A percentile compares a stretch with the other conserved stretches of the same genome.
These are phyloP conservation scores for Alviniconcha strummeri DNA, from an alignment of 2,888 invertebrate species.

Conservation along the genomic window DNA sequence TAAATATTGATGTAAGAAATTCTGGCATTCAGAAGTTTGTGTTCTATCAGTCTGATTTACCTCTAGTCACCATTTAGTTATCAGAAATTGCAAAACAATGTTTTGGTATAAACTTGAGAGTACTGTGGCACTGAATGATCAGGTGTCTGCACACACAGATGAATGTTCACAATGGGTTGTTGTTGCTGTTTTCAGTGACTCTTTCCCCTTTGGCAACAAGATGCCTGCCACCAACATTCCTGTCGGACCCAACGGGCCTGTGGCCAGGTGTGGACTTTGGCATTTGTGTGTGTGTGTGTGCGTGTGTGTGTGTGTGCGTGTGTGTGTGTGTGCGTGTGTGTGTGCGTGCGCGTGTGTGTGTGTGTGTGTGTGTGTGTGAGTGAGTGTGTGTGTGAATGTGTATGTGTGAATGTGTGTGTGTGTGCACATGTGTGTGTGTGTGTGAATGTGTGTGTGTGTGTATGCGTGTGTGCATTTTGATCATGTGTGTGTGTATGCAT, in stretches of 20 bases:
- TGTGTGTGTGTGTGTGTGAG: neutral
- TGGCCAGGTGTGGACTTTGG: slow-evolving; percentile 57
- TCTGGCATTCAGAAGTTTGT: no score
- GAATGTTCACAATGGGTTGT: no score
- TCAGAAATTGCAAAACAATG: no score
- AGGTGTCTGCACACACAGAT: no score
- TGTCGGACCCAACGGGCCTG: slow-evolving; percentile 64
- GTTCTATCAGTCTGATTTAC: no score
- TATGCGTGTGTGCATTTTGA: neutral
- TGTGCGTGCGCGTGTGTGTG: neutral
- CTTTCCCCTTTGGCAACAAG: slow-evolving; percentile 68
- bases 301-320: neutral
- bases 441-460: neutral
- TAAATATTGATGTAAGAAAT: no score
- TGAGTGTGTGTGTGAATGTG: neutral
- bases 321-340: neutral
- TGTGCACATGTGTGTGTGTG: neutral
- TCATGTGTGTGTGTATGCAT: no score
- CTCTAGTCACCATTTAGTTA: no score
- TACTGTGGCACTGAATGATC: no score
- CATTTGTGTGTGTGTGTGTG: neutral
- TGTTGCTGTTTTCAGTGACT: slow-evolving; percentile 56
- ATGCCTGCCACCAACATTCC: slow-evolving; percentile 69
- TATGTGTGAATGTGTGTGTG: neutral
- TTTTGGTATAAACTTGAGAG: no score